phyloP scores from a whole-genome alignment of 1,140 invertebrate genomes.

The Papilio polyxenes region DNA sequence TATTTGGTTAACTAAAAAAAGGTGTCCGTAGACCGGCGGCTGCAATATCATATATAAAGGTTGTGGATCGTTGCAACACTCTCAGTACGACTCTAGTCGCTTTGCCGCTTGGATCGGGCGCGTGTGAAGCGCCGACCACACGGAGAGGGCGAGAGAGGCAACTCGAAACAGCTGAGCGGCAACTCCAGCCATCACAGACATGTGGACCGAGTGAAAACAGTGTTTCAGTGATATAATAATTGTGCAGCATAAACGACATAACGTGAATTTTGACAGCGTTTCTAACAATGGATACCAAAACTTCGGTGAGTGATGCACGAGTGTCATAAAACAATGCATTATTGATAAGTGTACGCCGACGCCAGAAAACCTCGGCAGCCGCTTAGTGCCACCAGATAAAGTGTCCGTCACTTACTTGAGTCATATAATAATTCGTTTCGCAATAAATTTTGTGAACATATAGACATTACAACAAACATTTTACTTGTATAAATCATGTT shows the following conservation, averaged over 20 bases:
- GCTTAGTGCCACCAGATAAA: background rate
- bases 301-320: slow-evolving; percentile 63
- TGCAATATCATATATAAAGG: slow-evolving; percentile 78
- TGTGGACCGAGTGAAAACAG: slow-evolving; percentile 75
- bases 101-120: slow-evolving; percentile 79
- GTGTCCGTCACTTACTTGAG: slow-evolving; percentile 4
- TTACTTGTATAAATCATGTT: background rate
- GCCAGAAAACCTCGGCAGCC: slow-evolving; percentile 6
- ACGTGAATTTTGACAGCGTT: slow-evolving; percentile 54
- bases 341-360: slow-evolving; percentile 21
- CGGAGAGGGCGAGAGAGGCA: slow-evolving; percentile 81
- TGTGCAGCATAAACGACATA: slow-evolving; percentile 58
- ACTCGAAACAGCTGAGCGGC: slow-evolving; percentile 57
- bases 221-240: slow-evolving; percentile 75
- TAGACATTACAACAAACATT: background rate
- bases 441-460: background rate
- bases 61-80: slow-evolving; percentile 75
- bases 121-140: slow-evolving; percentile 69
- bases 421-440: slow-evolving; percentile 7
- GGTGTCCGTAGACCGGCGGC: slow-evolving; percentile 46
- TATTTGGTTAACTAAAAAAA: slow-evolving; percentile 39
- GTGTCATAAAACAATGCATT: slow-evolving; percentile 34
- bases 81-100: slow-evolving; percentile 82
- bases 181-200: slow-evolving; percentile 57
- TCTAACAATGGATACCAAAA: slow-evolving; percentile 73